phyloP scores from a whole-genome alignment of 2,888 invertebrate genomes.

The Lordiphosa fenestrarum region DNA sequence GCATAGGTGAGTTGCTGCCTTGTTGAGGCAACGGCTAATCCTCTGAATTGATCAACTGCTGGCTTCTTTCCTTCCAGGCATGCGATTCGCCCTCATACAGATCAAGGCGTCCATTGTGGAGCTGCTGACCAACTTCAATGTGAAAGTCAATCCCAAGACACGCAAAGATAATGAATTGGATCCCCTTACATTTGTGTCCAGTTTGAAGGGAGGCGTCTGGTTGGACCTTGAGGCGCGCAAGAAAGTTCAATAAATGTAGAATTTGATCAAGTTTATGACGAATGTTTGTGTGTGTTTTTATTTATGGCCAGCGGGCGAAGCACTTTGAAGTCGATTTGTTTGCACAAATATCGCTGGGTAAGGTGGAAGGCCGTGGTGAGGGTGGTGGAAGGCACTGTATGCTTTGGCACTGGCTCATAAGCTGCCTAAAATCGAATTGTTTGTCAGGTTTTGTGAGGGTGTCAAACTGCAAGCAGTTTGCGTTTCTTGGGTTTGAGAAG shows the following conservation, averaged over 20 bases:
- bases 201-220: constrained; percentile 73
- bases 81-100: constrained; percentile 77
- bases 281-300: too few relatives aligned
- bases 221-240: constrained; percentile 62
- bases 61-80: constrained; percentile 57
- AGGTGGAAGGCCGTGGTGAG: too few relatives aligned
- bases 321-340: too few relatives aligned
- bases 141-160: constrained; percentile 74
- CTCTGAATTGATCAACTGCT: not conserved
- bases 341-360: too few relatives aligned
- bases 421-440: too few relatives aligned
- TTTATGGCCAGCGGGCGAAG: too few relatives aligned
- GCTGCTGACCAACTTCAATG: constrained; percentile 73
- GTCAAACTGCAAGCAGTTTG: too few relatives aligned
- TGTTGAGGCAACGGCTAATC: not conserved
- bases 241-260: not conserved
- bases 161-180: constrained; percentile 71
- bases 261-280: too few relatives aligned
- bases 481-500: too few relatives aligned
- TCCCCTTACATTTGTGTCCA: constrained; percentile 54
- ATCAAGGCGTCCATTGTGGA: constrained; percentile 76
- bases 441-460: too few relatives aligned
- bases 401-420: too few relatives aligned
- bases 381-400: too few relatives aligned
- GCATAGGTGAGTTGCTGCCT: constrained; percentile 62